These are phyloP conservation scores for Lochmaea capreae DNA, from an alignment of 2,888 invertebrate species.

Conservation along the genomic window DNA sequence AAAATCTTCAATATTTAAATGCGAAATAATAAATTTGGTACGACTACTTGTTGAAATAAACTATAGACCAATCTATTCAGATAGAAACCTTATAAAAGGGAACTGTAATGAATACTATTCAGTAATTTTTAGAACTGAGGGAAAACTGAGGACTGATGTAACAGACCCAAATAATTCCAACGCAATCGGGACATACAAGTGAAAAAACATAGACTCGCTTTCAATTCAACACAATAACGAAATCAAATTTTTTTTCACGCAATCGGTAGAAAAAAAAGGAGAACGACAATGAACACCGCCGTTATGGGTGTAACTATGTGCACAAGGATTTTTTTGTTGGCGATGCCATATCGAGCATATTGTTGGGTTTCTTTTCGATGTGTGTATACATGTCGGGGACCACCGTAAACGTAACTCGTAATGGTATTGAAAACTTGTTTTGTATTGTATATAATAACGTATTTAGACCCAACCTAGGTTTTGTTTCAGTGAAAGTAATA, in stretches of 20 bases:
- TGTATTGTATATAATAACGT: neutral
- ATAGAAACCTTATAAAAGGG: too few species aligned
- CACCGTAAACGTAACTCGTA: slow-evolving; percentile 5
- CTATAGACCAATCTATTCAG: too few species aligned
- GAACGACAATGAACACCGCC: slow-evolving; percentile 10
- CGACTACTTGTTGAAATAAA: too few species aligned
- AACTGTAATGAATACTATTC: too few species aligned
- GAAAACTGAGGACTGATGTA: too few species aligned
- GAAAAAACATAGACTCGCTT: neutral
- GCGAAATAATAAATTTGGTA: too few species aligned
- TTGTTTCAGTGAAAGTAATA: slow-evolving; percentile 5
- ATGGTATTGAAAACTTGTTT: slow-evolving; percentile 1
- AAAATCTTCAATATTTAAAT: too few species aligned
- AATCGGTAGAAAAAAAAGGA: neutral
- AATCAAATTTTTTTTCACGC: neutral
- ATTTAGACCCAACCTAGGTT: neutral
- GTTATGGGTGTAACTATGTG: slow-evolving; percentile 19
- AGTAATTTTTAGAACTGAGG: too few species aligned
- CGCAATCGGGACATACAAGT: neutral
- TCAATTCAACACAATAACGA: neutral
- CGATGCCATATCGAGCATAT: slow-evolving; percentile 7
- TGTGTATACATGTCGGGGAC: neutral
- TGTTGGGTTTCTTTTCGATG: slow-evolving; percentile 5
- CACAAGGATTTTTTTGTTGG: slow-evolving; percentile 8
- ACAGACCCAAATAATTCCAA: too few species aligned